phyloP scores from a whole-genome alignment of 2,888 invertebrate species.

The Mystacides longicornis region DNA sequence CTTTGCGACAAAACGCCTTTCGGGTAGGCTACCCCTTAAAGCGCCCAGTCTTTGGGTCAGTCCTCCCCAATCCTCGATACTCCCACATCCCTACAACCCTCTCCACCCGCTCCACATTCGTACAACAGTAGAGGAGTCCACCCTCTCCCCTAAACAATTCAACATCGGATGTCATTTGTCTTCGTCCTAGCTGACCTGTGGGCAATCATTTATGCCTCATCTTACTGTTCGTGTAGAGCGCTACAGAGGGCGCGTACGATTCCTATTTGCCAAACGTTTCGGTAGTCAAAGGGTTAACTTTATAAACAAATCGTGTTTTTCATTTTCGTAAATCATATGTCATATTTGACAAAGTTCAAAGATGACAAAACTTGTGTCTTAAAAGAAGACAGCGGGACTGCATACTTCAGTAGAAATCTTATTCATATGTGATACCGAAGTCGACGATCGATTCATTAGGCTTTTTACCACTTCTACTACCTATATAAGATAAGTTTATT shows the following conservation, averaged over 20 bases:
- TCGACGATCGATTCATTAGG: too few relatives aligned
- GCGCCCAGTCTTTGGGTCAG: constrained; percentile 6
- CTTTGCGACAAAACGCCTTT: background rate
- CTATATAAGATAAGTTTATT: too few relatives aligned
- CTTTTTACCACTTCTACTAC: too few relatives aligned
- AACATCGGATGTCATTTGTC: constrained; percentile 49
- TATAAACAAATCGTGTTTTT: too few relatives aligned
- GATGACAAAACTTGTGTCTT: too few relatives aligned
- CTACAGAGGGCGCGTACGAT: constrained; percentile 3
- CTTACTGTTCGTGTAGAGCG: constrained; percentile 43
- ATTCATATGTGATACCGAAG: too few relatives aligned
- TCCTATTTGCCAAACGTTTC: background rate
- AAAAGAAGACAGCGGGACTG: too few relatives aligned
- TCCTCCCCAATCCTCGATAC: constrained; percentile 31
- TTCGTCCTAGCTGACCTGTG: constrained; percentile 50
- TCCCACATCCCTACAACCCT: constrained; percentile 30
- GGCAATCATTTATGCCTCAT: constrained; percentile 50
- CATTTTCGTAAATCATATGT: too few relatives aligned
- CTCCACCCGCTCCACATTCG: constrained; percentile 31
- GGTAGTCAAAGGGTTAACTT: background rate
- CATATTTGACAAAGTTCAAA: too few relatives aligned
- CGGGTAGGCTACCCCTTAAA: background rate
- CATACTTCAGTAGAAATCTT: too few relatives aligned
- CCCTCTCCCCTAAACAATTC: constrained; percentile 35
- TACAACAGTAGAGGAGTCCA: constrained; percentile 23